Percentiles rank a stretch among this genome's conserved stretches.
These are phyloP conservation scores for Pristionchus pacificus DNA, from an alignment of 1,140 invertebrate species.

Conservation along the genomic window DNA sequence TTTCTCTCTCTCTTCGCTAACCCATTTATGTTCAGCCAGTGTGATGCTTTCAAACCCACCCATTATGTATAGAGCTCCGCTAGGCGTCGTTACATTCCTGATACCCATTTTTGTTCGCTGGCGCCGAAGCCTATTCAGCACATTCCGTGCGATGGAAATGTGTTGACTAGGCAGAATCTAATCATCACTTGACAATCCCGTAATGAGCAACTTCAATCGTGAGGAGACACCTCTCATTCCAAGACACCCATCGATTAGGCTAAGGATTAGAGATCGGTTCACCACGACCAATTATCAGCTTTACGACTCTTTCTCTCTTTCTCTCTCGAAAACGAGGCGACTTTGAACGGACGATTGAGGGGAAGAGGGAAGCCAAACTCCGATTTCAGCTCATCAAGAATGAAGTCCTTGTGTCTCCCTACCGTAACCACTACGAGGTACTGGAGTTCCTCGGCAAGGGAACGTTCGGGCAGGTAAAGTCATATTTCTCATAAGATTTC, in stretches of 20 bases:
- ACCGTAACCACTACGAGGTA: slow-evolving; percentile 75
- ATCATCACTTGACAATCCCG: not conserved
- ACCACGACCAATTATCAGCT: no score
- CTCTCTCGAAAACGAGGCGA: slow-evolving; percentile 9
- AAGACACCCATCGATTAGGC: not conserved
- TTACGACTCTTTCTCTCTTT: slow-evolving; percentile 13
- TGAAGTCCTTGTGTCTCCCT: slow-evolving; percentile 55
- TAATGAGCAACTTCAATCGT: not conserved
- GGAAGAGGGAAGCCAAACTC: not conserved
- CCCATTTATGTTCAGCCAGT: no score
- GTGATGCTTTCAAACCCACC: no score
- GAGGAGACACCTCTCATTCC: not conserved
- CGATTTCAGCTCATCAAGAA: slow-evolving; percentile 56
- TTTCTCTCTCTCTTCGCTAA: no score
- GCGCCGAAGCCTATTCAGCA: no score
- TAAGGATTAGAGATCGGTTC: no score
- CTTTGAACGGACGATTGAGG: not conserved
- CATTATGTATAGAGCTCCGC: no score
- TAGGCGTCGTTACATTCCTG: no score
- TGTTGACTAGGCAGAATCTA: no score
- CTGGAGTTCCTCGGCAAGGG: slow-evolving; percentile 89
- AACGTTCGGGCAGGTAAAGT: slow-evolving; percentile 81
- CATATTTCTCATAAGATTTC: not conserved
- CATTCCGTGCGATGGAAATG: no score
- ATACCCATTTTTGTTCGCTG: no score